A percentile compares a stretch with the other conserved stretches of the same genome.
Evolutionary conservation across 2,797 vertebrate genomes (phyloP).

Genomic region (Diceros bicornis): DNA sequence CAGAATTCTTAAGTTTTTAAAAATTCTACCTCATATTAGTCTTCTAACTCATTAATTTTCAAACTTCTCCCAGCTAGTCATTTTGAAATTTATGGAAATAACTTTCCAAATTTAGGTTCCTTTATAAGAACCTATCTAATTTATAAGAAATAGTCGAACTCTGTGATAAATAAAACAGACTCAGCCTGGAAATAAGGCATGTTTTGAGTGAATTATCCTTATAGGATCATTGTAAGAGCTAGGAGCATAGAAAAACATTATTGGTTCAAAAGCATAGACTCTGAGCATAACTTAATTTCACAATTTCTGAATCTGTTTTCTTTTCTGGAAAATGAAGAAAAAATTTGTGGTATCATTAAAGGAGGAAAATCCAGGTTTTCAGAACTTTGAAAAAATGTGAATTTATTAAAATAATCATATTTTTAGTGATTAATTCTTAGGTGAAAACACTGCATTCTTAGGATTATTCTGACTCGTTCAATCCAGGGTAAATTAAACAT

Average conservation of each 20-base stretch:
- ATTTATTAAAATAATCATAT: constrained; percentile 35
- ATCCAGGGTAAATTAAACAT: neutral
- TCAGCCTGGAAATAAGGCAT: neutral
- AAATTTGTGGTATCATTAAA: neutral
- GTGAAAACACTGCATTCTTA: neutral
- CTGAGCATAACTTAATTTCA: neutral
- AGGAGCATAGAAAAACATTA: neutral
- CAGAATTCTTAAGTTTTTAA: neutral
- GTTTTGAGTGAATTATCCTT: neutral
- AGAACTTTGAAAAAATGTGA: neutral
- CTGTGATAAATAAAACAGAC: neutral
- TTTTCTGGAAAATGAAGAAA: neutral
- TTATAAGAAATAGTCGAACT: neutral
- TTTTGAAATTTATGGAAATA: constrained; percentile 9
- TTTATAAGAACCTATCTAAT: neutral
- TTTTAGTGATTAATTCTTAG: neutral
- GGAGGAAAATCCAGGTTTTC: neutral
- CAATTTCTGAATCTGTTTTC: neutral
- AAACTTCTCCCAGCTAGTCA: neutral
- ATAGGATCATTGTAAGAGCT: neutral
- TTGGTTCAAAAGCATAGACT: neutral
- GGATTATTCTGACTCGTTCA: neutral
- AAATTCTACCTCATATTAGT: neutral
- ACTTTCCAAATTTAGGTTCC: neutral
- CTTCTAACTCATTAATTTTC: constrained; percentile 22